Percentiles rank a stretch among this genome's conserved stretches.
phyloP scores from a whole-genome alignment of 2,113 vertebrate genomes.

The Nipponia nippon region DNA sequence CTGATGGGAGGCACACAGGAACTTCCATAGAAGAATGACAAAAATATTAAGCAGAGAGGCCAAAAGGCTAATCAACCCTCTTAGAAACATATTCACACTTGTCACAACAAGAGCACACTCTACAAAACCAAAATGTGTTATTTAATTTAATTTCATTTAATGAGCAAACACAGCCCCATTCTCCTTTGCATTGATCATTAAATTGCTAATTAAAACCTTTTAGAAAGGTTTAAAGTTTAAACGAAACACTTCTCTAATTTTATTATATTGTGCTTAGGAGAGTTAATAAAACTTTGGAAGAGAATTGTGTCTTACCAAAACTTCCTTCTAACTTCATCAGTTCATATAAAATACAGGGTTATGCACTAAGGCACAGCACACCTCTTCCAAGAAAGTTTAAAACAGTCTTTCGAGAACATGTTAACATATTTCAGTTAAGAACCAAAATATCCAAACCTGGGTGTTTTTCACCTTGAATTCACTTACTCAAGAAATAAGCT shows the following conservation, averaged over 20 bases:
- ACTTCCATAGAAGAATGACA: not conserved
- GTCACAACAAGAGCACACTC: not conserved
- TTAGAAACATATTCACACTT: slow-evolving; percentile 10
- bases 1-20: slow-evolving; percentile 3
- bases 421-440: not conserved
- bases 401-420: not conserved
- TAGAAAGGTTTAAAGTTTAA: slow-evolving; percentile 20
- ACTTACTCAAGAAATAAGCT: not conserved
- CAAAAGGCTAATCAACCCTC: slow-evolving; percentile 12
- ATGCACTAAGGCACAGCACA: not conserved
- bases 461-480: not conserved
- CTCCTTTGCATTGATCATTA: not conserved
- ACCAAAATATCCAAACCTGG: not conserved
- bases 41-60: slow-evolving; percentile 28
- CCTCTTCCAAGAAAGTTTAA: not conserved
- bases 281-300: not conserved
- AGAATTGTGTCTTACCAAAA: not conserved
- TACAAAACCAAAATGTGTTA: slow-evolving; percentile 18
- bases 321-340: not conserved
- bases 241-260: not conserved
- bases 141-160: slow-evolving; percentile 39
- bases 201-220: slow-evolving; percentile 28
- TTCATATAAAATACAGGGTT: not conserved
- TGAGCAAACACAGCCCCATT: not conserved
- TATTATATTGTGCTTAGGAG: not conserved